A percentile compares a stretch with the other conserved stretches of the same genome.
These are phyloP conservation scores for Lordiphosa mommai DNA, from an alignment of 1,140 invertebrate genomes.

Conservation along the genomic window DNA sequence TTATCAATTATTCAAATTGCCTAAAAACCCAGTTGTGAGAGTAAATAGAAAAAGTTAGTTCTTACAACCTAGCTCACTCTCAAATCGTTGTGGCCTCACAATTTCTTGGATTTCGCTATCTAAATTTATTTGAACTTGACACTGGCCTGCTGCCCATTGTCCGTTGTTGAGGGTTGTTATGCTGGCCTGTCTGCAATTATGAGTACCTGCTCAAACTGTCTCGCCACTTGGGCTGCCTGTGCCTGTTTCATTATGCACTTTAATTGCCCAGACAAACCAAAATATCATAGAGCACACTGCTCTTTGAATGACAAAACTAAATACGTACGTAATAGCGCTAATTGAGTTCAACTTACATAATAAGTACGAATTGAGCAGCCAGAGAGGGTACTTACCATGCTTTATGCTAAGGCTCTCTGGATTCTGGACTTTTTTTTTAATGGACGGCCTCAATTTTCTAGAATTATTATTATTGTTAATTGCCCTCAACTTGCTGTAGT, in stretches of 20 bases:
- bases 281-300: slow-evolving; percentile 7
- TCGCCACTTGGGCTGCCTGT: no score
- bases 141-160: not conserved
- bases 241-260: no score
- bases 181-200: slow-evolving; percentile 1
- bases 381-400: not conserved
- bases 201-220: not conserved
- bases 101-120: not conserved
- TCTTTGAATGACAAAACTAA: not conserved
- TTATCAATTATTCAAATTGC: no score
- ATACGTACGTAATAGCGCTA: not conserved
- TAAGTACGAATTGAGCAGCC: not conserved
- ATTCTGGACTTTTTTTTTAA: not conserved
- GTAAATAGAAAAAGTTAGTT: no score
- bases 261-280: not conserved
- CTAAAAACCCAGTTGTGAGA: no score
- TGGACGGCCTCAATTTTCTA: slow-evolving; percentile 39
- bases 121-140: slow-evolving; percentile 23
- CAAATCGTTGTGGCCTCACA: slow-evolving; percentile 4
- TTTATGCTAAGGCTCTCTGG: not conserved
- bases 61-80: slow-evolving; percentile 11
- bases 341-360: slow-evolving; percentile 10
- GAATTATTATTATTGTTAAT: slow-evolving; percentile 47
- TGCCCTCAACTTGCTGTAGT: slow-evolving; percentile 22
- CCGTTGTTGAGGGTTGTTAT: not conserved